Evolutionary conservation across 1,140 invertebrate genomes (phyloP).

Genomic region (Drosophila repletoides): DNA sequence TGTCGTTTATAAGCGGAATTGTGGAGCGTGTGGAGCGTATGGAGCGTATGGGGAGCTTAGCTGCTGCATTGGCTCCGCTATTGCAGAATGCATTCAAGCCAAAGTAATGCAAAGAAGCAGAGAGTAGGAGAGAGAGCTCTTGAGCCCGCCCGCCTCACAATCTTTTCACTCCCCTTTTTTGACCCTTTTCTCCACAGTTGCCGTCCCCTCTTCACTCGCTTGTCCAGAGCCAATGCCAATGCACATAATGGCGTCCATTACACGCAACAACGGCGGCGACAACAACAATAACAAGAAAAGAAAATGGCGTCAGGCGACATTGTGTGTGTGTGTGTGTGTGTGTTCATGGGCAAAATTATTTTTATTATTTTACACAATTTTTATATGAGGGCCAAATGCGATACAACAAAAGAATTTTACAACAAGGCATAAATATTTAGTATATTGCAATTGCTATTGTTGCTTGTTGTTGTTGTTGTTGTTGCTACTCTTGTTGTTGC

Average conservation of each 20-base stretch:
- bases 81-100: conserved; percentile 56
- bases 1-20: conserved; percentile 32
- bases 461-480: background rate
- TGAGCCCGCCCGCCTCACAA: conserved; percentile 9
- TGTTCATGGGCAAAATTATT: conserved; percentile 53
- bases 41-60: background rate
- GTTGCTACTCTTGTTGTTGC: conserved; percentile 2
- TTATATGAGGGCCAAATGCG: conserved; percentile 60
- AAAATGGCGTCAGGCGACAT: conserved; percentile 68
- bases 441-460: conserved; percentile 53
- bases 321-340: conserved; percentile 17
- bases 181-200: background rate
- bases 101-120: conserved; percentile 63
- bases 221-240: conserved; percentile 29
- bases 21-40: background rate
- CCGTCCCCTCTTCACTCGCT: background rate
- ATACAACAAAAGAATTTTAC: conserved; percentile 39
- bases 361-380: conserved; percentile 79
- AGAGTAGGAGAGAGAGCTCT: too few relatives aligned
- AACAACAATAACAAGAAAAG: conserved; percentile 33
- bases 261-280: conserved; percentile 57
- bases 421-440: conserved; percentile 70
- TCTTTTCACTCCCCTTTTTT: background rate
- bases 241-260: conserved; percentile 71
- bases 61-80: conserved; percentile 22